Conservation (phyloP, 2,888 invertebrate species). For the Pasiphila rectangulata region DNA sequence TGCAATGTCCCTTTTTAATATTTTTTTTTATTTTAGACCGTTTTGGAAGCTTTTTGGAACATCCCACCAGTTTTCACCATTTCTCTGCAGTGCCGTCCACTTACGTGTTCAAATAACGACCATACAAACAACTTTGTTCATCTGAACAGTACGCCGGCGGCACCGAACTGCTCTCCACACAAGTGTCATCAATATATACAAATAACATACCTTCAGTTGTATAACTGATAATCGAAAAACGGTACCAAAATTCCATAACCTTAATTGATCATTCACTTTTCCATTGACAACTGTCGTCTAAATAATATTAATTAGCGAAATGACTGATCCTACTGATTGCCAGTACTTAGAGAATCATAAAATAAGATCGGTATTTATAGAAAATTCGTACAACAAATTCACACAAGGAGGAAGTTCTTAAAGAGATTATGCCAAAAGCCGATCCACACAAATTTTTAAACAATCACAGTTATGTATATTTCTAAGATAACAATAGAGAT, state of each 20-base stretch:
- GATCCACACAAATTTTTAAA: conserved; percentile 49
- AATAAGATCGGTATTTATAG: conserved; percentile 36
- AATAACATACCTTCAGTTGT: conserved; percentile 9
- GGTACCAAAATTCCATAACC: conserved; percentile 21
- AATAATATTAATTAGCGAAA: conserved; percentile 10
- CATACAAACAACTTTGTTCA: conserved; percentile 13
- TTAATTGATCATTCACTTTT: conserved; percentile 17
- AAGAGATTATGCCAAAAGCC: conserved; percentile 54
- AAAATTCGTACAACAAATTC: conserved; percentile 41
- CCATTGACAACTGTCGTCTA: conserved; percentile 17
- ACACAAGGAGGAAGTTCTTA: conserved; percentile 57
- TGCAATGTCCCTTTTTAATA: conserved; percentile 66
- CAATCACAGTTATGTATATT: conserved; percentile 66
- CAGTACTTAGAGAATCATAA: conserved; percentile 36
- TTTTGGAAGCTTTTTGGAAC: conserved; percentile 36
- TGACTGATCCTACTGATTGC: conserved; percentile 12
- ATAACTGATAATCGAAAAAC: conserved; percentile 18
- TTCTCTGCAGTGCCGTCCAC: neutral
- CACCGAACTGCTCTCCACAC: no score
- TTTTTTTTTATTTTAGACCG: conserved; percentile 51
- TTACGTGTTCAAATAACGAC: no score
- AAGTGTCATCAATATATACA: conserved; percentile 24
- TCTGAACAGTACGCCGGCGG: no score
- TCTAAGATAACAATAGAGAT: conserved; percentile 55
- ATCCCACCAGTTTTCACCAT: conserved; percentile 21